Percentiles rank a stretch among this genome's conserved stretches.
phyloP scores from a whole-genome alignment of 2,888 invertebrate species.

The Amorpha juglandis region DNA sequence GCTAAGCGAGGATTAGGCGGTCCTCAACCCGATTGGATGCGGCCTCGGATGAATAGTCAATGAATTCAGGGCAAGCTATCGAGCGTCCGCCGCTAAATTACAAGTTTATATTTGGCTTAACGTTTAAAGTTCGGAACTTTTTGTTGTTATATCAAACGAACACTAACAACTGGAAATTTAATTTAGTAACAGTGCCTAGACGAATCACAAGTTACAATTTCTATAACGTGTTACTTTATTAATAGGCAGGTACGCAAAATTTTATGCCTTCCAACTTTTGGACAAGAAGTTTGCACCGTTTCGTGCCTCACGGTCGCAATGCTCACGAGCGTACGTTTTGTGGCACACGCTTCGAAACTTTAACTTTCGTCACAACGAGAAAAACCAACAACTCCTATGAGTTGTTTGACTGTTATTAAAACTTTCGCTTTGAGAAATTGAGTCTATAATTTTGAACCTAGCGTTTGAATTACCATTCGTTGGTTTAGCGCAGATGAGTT shows the following conservation, averaged over 20 bases:
- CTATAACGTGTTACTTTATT: slow-evolving; percentile 3
- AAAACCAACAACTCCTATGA: slow-evolving; percentile 56
- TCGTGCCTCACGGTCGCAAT: not conserved
- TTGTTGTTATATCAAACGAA: not conserved
- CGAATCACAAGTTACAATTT: not conserved
- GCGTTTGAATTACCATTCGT: slow-evolving; percentile 57
- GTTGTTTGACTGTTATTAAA: slow-evolving; percentile 65
- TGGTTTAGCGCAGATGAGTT: slow-evolving; percentile 54
- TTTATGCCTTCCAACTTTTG: slow-evolving; percentile 54
- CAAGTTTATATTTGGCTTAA: slow-evolving; percentile 45
- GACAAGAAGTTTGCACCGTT: slow-evolving; percentile 5
- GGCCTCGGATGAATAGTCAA: slow-evolving; percentile 71
- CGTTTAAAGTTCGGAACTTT: slow-evolving; percentile 27
- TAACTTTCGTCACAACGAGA: slow-evolving; percentile 46
- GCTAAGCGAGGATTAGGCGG: slow-evolving; percentile 62
- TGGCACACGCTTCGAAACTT: slow-evolving; percentile 60
- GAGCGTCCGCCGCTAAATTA: slow-evolving; percentile 43
- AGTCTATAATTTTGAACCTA: slow-evolving; percentile 57
- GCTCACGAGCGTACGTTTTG: slow-evolving; percentile 45
- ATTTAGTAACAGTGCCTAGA: not conserved
- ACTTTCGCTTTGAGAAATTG: slow-evolving; percentile 58
- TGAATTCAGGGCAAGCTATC: slow-evolving; percentile 68
- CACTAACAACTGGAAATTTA: not conserved
- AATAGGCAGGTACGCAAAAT: slow-evolving; percentile 32
- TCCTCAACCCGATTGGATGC: slow-evolving; percentile 64